Percentiles rank a stretch among this genome's conserved stretches.
phyloP scores from a whole-genome alignment of 2,888 invertebrate species.

The Seira musarum region DNA sequence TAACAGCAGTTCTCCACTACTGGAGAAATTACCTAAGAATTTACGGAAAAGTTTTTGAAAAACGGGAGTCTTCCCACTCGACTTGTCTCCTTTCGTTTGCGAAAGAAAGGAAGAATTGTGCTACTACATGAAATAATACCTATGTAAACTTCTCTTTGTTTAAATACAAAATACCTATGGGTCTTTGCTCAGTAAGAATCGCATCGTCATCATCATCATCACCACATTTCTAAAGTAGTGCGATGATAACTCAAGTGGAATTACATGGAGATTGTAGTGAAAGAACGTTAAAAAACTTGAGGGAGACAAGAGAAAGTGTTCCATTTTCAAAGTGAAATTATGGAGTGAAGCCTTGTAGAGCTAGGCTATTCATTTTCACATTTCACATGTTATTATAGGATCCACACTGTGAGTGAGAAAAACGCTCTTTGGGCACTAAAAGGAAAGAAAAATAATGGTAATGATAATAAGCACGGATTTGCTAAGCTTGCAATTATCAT shows the following conservation, averaged over 20 bases:
- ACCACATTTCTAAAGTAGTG: too few relatives aligned
- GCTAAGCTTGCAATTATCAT: slow-evolving; percentile 60
- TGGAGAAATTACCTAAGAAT: slow-evolving; percentile 56
- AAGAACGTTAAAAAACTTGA: too few relatives aligned
- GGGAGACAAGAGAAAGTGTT: slow-evolving; percentile 6
- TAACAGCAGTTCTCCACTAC: slow-evolving; percentile 48
- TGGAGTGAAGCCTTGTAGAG: too few relatives aligned
- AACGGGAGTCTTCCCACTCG: slow-evolving; percentile 22
- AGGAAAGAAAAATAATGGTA: slow-evolving; percentile 52
- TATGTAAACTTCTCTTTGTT: too few relatives aligned
- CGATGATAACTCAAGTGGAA: slow-evolving; percentile 57
- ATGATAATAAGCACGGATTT: slow-evolving; percentile 56
- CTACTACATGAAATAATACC: too few relatives aligned
- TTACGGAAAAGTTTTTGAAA: slow-evolving; percentile 50
- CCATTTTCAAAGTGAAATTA: too few relatives aligned
- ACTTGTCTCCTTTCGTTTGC: neutral
- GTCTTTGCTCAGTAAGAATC: too few relatives aligned
- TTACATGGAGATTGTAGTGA: too few relatives aligned
- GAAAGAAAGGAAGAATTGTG: slow-evolving; percentile 14
- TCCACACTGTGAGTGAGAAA: slow-evolving; percentile 20
- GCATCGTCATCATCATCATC: too few relatives aligned
- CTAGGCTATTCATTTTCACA: slow-evolving; percentile 50
- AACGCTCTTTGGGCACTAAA: slow-evolving; percentile 30
- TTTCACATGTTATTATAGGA: slow-evolving; percentile 53
- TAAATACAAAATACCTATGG: too few relatives aligned